A percentile compares a stretch with the other conserved stretches of the same genome.
Evolutionary conservation across 2,797 vertebrate genomes (phyloP).

Genomic region (Thamnophis elegans): DNA sequence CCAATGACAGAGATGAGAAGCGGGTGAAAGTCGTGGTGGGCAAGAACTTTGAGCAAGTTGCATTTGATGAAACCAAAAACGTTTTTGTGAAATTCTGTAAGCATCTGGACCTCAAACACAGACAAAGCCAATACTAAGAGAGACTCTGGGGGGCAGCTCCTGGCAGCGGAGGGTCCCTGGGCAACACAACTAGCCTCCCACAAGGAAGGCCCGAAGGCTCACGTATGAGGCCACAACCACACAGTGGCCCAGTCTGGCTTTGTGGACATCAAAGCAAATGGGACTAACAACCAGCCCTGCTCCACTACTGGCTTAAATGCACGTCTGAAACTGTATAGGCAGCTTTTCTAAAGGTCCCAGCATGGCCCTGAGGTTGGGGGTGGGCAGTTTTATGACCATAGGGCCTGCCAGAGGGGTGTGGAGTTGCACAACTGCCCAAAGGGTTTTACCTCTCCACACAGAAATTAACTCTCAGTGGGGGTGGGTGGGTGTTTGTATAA

Average conservation of each 20-base stretch:
- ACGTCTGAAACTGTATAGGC: neutral
- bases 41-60: slow-evolving; percentile 83
- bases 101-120: slow-evolving; percentile 32
- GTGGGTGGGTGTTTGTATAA: neutral
- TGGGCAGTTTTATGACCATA: neutral
- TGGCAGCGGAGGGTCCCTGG: neutral
- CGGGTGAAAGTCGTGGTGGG: slow-evolving; percentile 88
- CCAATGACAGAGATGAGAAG: slow-evolving; percentile 82
- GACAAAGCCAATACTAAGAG: neutral
- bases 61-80: slow-evolving; percentile 80
- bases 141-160: neutral
- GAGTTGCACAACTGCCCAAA: neutral
- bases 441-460: neutral
- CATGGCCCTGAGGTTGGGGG: neutral
- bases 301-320: neutral
- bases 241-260: neutral
- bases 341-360: neutral
- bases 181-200: neutral
- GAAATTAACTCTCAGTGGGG: neutral
- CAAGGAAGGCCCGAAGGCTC: neutral
- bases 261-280: neutral
- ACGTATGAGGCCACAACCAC: neutral
- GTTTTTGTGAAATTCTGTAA: slow-evolving; percentile 91
- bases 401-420: neutral
- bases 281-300: neutral